Percentiles rank a stretch among this genome's conserved stretches.
Evolutionary conservation across 92 coral and sea anemone species (phyloP).

Genomic region (Actinernus sp.): DNA sequence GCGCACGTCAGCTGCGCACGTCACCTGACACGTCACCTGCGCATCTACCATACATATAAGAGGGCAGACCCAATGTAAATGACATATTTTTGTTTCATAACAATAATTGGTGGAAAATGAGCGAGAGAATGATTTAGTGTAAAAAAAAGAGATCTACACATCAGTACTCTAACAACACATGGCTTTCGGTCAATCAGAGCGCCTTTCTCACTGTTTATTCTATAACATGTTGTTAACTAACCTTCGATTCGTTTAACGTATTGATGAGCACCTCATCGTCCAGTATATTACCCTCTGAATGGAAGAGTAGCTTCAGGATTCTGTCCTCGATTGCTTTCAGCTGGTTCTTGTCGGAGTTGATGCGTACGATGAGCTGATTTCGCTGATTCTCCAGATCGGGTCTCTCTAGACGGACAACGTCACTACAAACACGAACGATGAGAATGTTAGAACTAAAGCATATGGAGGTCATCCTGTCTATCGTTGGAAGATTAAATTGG

Average conservation of each 20-base stretch:
- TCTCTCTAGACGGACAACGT: conserved; percentile 98
- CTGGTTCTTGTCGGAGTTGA: conserved; percentile 98
- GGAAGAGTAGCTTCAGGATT: conserved; percentile 91
- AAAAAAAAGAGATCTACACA: no score
- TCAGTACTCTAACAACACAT: no score
- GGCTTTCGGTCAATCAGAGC: neutral
- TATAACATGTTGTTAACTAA: neutral
- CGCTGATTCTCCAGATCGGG: conserved; percentile 99
- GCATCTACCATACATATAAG: no score
- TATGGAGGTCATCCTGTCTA: neutral
- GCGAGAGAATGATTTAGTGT: no score
- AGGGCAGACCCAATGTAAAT: no score
- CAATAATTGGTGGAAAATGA: no score
- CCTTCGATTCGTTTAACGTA: conserved; percentile 99
- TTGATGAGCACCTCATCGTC: conserved; percentile 98
- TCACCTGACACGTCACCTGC: no score
- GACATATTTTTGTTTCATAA: no score
- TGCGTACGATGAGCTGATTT: conserved; percentile 93
- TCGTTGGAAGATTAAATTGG: no score
- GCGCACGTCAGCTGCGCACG: no score
- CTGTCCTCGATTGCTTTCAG: conserved; percentile 99
- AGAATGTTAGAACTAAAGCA: neutral
- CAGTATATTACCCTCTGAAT: conserved; percentile 97
- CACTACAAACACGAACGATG: conserved; percentile 35
- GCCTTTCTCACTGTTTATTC: neutral